These are phyloP conservation scores for Meteorus cinctellus DNA, from an alignment of 2,888 invertebrate species.

Conservation along the genomic window DNA sequence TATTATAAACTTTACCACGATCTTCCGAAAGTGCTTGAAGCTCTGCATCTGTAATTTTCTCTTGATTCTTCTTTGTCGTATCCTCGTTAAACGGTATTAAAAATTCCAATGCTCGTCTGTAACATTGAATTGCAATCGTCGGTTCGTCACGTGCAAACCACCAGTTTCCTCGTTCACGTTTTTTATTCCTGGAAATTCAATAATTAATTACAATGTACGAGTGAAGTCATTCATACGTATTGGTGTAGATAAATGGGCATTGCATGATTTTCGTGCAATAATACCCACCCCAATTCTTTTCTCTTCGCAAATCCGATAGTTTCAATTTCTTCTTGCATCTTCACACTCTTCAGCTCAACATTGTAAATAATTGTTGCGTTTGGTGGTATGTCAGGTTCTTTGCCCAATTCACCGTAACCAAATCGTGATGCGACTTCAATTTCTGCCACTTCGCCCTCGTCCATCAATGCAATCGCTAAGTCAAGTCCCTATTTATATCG, in stretches of 20 bases:
- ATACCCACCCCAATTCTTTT: slow-evolving; percentile 83
- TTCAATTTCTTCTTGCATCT: slow-evolving; percentile 82
- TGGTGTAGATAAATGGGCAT: slow-evolving; percentile 23
- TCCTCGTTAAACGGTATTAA: slow-evolving; percentile 80
- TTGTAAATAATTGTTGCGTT: slow-evolving; percentile 81
- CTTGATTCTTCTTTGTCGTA: slow-evolving; percentile 78
- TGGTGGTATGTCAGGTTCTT: slow-evolving; percentile 80
- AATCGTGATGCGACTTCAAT: slow-evolving; percentile 85
- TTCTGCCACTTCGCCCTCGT: slow-evolving; percentile 84
- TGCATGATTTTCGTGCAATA: slow-evolving; percentile 26
- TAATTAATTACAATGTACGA: neutral
- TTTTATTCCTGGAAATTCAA: slow-evolving; percentile 76
- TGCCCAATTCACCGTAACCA: slow-evolving; percentile 86
- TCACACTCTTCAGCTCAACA: slow-evolving; percentile 81
- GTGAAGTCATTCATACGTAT: neutral
- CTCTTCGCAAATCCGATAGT: slow-evolving; percentile 80
- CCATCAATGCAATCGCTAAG: slow-evolving; percentile 89
- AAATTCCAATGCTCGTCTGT: slow-evolving; percentile 88
- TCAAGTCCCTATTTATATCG: slow-evolving; percentile 84
- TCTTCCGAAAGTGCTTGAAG: slow-evolving; percentile 84
- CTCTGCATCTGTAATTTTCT: slow-evolving; percentile 76
- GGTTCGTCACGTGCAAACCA: slow-evolving; percentile 90
- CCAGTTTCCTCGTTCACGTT: slow-evolving; percentile 92
- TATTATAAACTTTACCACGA: slow-evolving; percentile 89
- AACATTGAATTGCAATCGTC: slow-evolving; percentile 88